Evolutionary conservation across 2,888 invertebrate genomes (phyloP).

Genomic region (Leucophenga maculata): DNA sequence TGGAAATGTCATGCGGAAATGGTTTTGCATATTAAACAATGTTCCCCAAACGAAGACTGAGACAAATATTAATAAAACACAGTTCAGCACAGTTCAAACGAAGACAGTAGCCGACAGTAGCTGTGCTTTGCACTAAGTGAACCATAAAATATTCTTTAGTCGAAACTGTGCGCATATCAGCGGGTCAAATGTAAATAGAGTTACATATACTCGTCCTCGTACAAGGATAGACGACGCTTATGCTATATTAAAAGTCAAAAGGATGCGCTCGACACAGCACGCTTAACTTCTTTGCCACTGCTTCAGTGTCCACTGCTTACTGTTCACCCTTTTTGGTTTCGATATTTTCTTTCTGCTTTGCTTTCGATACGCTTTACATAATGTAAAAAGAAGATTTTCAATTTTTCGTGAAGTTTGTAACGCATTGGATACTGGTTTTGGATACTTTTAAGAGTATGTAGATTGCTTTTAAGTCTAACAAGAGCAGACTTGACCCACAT

Average conservation of each 20-base stretch:
- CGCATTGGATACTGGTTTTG: no score
- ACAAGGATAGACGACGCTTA: not conserved
- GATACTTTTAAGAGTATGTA: no score
- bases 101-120: not conserved
- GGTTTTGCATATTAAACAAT: slow-evolving; percentile 67
- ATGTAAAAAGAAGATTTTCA: not conserved
- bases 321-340: no score
- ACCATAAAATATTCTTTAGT: slow-evolving; percentile 61
- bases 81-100: not conserved
- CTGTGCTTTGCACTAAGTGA: slow-evolving; percentile 48
- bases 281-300: not conserved
- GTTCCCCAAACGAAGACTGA: slow-evolving; percentile 42
- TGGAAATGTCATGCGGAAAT: slow-evolving; percentile 58
- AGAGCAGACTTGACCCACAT: no score
- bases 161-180: slow-evolving; percentile 3
- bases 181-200: slow-evolving; percentile 28
- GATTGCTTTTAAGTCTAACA: no score
- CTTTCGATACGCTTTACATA: not conserved
- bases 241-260: slow-evolving; percentile 33
- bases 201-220: slow-evolving; percentile 22
- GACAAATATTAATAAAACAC: not conserved
- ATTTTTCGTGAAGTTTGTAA: no score
- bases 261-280: not conserved
- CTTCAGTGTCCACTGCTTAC: no score
- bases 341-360: not conserved